Percentiles rank a stretch among this genome's conserved stretches.
phyloP scores from a whole-genome alignment of 92 coral and sea anemone genomes.

The Epizoanthus ramosus region DNA sequence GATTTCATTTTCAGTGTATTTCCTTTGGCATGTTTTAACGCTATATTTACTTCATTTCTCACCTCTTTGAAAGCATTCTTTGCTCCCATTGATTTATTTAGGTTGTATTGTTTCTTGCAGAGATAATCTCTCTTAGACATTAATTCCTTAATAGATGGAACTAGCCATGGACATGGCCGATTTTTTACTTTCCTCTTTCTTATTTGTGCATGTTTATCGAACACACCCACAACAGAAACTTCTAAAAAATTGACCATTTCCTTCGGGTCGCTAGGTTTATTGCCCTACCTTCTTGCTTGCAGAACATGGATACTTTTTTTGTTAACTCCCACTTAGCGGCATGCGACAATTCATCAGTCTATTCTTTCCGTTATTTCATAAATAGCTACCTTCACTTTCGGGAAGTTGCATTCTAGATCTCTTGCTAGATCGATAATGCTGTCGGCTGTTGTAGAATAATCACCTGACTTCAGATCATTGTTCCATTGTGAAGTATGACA shows the following conservation, averaged over 20 bases:
- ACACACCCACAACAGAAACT: slow-evolving; percentile 14
- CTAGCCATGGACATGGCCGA: slow-evolving; percentile 32
- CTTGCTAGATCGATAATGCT: slow-evolving; percentile 12
- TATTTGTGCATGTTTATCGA: slow-evolving; percentile 38
- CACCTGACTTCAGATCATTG: background rate
- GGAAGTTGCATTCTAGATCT: background rate
- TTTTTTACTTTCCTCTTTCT: slow-evolving; percentile 23
- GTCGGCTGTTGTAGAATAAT: slow-evolving; percentile 17
- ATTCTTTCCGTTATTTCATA: slow-evolving; percentile 21
- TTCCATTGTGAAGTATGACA: slow-evolving; percentile 17
- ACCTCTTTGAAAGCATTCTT: slow-evolving; percentile 14
- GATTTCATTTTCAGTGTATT: slow-evolving; percentile 18
- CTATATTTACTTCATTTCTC: slow-evolving; percentile 29
- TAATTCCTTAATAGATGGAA: slow-evolving; percentile 4
- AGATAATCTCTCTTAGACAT: slow-evolving; percentile 29
- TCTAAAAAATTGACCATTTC: slow-evolving; percentile 24
- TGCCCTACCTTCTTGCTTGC: slow-evolving; percentile 19
- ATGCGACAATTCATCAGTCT: slow-evolving; percentile 11
- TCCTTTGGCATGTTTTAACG: slow-evolving; percentile 27
- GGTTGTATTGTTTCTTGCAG: slow-evolving; percentile 18
- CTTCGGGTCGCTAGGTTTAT: slow-evolving; percentile 20
- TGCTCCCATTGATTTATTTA: slow-evolving; percentile 1
- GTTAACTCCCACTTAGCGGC: slow-evolving; percentile 27
- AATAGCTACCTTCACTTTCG: slow-evolving; percentile 11
- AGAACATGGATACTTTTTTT: slow-evolving; percentile 3